Base-by-base conservation (phyloP, 1,140 invertebrate species). In the Bombus sylvicola region DNA sequence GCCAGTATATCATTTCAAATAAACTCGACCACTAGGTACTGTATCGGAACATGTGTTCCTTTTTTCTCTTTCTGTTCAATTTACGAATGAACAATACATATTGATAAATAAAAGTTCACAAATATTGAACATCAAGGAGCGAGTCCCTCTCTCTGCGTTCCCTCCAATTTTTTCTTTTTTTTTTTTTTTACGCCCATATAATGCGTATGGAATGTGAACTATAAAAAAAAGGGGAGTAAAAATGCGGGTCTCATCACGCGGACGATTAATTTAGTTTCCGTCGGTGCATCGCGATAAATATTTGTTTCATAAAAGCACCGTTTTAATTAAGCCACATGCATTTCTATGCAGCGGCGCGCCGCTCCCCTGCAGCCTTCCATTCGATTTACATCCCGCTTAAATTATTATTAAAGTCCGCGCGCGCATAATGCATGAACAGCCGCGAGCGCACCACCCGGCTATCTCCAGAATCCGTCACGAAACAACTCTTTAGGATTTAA, bases 401-500 rank as follows among this genome's bases (percentile, higher is more conserved):
- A 84, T 84, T 79, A 84, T 84, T 84, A 80, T 78, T 68, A 84
- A 84, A 53, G 68, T 79, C n/a, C 75, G 12, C 31, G 75, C 75
- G 82, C 43, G 64, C 76, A 62, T 84, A 80, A 80, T 84, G n/a
- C 62, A 80, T n/a, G 6, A 69, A 34, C 81, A 28, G 41, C 13
- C 39, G n/a, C 53, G 25, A 10, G 64, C 15, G 73, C 2, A 28
- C 34, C 31, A 28, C 0, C 74, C n/a, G 10, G 25, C n/a, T n/a
- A n/a, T 41, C 43, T 15, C 2, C 34, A 9, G 18, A 4, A 5
- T 25, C 8, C 25, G 74, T 76, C 34, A 57, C 57, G 66, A 47
- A 53, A 79, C 79, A 84, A 72, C 76, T 72, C 76, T 80, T 84
- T 84, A 72, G 76, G 79, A 84, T 84, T 80, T 84, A 84, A 84